These are phyloP conservation scores for Lerema accius DNA, from an alignment of 1,140 invertebrate species.

Conservation along the genomic window DNA sequence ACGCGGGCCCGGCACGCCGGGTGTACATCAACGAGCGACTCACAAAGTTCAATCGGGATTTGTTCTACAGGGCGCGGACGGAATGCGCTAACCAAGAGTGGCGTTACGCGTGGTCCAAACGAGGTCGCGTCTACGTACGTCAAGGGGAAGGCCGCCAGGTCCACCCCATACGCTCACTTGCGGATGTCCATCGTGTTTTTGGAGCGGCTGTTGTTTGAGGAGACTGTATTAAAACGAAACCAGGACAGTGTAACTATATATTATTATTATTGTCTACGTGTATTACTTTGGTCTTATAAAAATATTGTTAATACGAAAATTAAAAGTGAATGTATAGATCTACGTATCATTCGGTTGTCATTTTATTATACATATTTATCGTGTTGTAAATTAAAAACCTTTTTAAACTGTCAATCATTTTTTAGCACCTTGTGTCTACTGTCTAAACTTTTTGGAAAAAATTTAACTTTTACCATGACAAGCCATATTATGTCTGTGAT, in stretches of 20 bases:
- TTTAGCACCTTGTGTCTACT: too few relatives aligned
- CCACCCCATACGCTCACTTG: neutral
- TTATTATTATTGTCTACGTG: too few relatives aligned
- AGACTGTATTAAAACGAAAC: neutral
- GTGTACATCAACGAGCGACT: constrained; percentile 16
- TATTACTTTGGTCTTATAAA: too few relatives aligned
- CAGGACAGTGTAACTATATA: neutral
- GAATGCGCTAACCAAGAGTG: neutral
- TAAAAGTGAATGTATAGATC: too few relatives aligned
- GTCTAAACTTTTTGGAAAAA: too few relatives aligned
- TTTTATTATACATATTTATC: too few relatives aligned
- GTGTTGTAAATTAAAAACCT: too few relatives aligned
- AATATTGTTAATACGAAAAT: too few relatives aligned
- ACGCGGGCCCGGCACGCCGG: neutral
- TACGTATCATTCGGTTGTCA: too few relatives aligned
- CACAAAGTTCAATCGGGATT: neutral
- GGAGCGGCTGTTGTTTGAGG: neutral
- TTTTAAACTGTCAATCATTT: too few relatives aligned
- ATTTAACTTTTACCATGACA: too few relatives aligned
- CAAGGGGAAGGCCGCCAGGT: neutral
- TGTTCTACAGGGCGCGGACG: neutral
- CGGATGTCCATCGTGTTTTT: neutral
- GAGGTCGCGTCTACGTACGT: neutral
- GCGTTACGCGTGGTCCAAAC: neutral
- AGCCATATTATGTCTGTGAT: too few relatives aligned